Percentiles rank a stretch among this genome's conserved stretches.
Evolutionary conservation across 30 jellyfish, hydroid and myxozoan species (phyloP).

Genomic region (Rhopilema esculentum): DNA sequence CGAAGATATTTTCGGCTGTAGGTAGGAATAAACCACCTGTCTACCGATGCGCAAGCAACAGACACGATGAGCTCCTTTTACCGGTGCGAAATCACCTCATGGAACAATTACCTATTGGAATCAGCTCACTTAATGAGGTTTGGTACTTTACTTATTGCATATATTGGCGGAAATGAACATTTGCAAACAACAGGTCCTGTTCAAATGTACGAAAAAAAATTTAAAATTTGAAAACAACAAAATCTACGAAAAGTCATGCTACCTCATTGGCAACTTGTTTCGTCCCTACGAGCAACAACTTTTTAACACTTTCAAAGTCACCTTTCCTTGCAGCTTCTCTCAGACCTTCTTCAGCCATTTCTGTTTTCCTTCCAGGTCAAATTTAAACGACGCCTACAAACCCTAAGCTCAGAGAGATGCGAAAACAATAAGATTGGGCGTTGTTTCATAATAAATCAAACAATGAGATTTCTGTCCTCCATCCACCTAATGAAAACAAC

Average conservation of each 20-base stretch:
- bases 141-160: not conserved
- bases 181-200: not conserved
- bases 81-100: not conserved
- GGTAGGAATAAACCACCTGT: not conserved
- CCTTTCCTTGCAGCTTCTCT: constrained; percentile 82
- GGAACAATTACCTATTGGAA: not conserved
- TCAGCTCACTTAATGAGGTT: not conserved
- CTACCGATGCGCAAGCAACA: not conserved
- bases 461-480: not conserved
- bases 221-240: not conserved
- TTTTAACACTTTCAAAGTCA: constrained; percentile 36
- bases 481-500: not conserved
- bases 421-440: constrained; percentile 69
- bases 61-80: not conserved
- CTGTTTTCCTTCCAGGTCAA: constrained; percentile 12
- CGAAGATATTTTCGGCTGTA: not conserved
- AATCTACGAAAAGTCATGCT: not conserved
- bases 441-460: constrained; percentile 13
- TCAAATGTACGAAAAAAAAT: not conserved
- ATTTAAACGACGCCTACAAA: constrained; percentile 27
- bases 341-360: constrained; percentile 77
- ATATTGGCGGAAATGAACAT: not conserved
- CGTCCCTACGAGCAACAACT: constrained; percentile 59
- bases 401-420: constrained; percentile 1
- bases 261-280: constrained; percentile 76